Evolutionary conservation across 2,113 vertebrate genomes (phyloP), one percentile per base, ranked within the genome.

Genomic region (Pithys albifrons): DNA sequence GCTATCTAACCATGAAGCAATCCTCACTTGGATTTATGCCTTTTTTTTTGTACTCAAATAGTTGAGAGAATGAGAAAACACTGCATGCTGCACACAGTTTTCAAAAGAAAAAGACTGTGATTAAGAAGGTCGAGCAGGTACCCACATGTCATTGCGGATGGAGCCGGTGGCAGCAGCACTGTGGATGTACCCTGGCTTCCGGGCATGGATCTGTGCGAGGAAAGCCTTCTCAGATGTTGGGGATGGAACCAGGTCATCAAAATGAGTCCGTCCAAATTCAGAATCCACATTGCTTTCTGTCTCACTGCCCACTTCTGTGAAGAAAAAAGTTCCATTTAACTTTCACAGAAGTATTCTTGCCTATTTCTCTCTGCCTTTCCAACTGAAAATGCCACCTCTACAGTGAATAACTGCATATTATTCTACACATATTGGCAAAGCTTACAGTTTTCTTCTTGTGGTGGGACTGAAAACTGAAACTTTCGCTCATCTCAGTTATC

Each of bases 241-340:
- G 8, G 98, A 98, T 29, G 98, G 98, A 67, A 99, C 98, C 23
- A 99, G 96, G 91, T 99, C 99, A 76, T 98, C 98, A 87, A 98
- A 98, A 64, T 98, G 98, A 86, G 98, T 96, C n/a, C 98, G 98
- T 17, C 98, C 98, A 95, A 98, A 98, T 69, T 99, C 99, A 24
- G 99, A 98, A 94, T 99, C 99, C 97, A 98, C 98, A 7, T 98
- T 98, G 95, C 99, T 99, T 88, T 99, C 99, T 1, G 98, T 98
- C 97, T 99, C 99, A 35, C 99, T 99, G 66, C 98, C 99, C 52
- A 98, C 98, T 89, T 99, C 99, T 99, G 84, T 58, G 67, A 96
- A 94, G 55, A 25, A 81, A 64, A 89, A 67, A 31, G 76, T 70
- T 61, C 41, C 48, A 72, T 54, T 78, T 65, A 81, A 75, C 37